A percentile compares a stretch with the other conserved stretches of the same genome.
phyloP scores from a whole-genome alignment of 2,797 vertebrate genomes.

The Sus cebifrons region DNA sequence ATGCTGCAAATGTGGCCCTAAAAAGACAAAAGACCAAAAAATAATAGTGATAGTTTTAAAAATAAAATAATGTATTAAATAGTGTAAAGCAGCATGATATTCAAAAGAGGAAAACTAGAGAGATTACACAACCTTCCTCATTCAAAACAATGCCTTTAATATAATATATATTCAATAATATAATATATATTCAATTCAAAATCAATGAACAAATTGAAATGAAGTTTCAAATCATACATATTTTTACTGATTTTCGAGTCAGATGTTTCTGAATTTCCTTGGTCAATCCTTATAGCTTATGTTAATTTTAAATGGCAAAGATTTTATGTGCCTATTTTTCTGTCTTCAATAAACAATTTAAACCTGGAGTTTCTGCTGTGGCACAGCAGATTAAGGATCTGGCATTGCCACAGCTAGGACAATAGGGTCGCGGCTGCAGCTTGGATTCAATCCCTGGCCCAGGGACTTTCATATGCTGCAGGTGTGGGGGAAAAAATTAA shows the following conservation, averaged over 20 bases:
- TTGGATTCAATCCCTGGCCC: no score
- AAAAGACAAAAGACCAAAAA: no score
- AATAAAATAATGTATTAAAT: neutral
- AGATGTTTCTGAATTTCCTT: neutral
- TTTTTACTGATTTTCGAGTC: neutral
- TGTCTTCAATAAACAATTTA: neutral
- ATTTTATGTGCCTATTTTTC: neutral
- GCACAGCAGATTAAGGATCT: no score
- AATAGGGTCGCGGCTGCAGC: no score
- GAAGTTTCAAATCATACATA: neutral
- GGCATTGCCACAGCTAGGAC: no score
- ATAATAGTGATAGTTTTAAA: no score
- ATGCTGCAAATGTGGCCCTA: no score
- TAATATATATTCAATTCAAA: neutral
- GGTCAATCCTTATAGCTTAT: neutral
- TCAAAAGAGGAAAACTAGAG: neutral
- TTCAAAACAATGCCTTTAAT: neutral
- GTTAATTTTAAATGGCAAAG: neutral
- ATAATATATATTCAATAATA: neutral
- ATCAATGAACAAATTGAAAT: neutral
- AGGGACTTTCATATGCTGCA: no score
- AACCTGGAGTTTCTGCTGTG: neutral
- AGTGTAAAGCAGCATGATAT: neutral
- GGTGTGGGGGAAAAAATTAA: neutral
- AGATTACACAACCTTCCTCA: neutral